Evolutionary conservation across 2,113 vertebrate species (phyloP).

Genomic region (Actenoides hombroni): DNA sequence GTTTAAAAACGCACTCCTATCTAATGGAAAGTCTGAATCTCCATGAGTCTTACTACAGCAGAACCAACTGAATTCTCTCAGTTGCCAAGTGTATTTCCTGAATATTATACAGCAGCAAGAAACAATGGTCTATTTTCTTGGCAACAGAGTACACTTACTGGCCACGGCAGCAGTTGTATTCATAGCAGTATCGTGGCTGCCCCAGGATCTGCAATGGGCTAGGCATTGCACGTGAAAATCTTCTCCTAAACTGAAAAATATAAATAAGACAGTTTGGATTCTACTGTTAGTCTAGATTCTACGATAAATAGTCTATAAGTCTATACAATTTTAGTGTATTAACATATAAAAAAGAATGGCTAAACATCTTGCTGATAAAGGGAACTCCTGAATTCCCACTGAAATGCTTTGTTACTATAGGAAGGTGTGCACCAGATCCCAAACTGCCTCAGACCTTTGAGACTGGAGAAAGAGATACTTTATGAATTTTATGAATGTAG

Average conservation of each 20-base stretch:
- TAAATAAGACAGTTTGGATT: not conserved
- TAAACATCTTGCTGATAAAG: not conserved
- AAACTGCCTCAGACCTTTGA: not conserved
- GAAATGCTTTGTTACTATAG: not conserved
- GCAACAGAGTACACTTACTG: not conserved
- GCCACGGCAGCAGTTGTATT: not conserved
- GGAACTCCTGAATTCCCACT: not conserved
- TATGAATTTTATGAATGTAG: not conserved
- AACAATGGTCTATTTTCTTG: not conserved
- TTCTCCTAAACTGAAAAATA: not conserved
- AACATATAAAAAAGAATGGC: not conserved
- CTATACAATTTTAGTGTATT: not conserved
- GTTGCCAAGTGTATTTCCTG: not conserved
- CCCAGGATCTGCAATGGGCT: not conserved
- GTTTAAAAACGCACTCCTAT: not conserved
- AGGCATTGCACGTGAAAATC: fast-evolving
- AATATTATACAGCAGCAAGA: not conserved
- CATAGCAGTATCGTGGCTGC: not conserved
- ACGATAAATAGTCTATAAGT: not conserved
- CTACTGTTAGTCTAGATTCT: not conserved
- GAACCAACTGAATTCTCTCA: not conserved
- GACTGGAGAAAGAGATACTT: not conserved
- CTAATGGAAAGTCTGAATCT: not conserved
- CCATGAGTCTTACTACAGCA: not conserved
- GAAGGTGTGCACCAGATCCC: not conserved